Conservation (phyloP, 2,888 invertebrate genomes). For the Lasioglossum villosulum region DNA sequence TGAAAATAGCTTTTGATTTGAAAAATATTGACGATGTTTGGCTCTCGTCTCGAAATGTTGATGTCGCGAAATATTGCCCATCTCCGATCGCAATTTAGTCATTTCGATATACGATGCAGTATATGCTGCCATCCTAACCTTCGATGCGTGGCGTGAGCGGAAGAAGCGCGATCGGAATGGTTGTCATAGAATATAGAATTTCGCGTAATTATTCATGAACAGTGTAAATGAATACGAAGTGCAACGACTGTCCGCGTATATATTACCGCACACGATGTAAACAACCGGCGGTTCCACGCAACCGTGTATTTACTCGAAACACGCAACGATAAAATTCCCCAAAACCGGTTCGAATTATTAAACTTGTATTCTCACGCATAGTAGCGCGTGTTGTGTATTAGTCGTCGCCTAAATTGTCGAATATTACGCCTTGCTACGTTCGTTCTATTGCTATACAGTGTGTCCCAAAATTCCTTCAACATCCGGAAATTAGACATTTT, state of each 20-base stretch:
- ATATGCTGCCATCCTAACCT: constrained; percentile 3
- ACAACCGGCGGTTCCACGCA: not conserved
- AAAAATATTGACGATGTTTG: not conserved
- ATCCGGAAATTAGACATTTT: too few species aligned
- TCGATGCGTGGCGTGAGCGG: not conserved
- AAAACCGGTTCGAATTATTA: constrained; percentile 8
- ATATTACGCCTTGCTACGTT: not conserved
- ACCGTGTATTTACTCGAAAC: not conserved
- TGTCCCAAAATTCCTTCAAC: too few species aligned
- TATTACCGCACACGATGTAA: constrained; percentile 20
- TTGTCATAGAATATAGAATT: not conserved
- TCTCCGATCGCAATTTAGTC: not conserved
- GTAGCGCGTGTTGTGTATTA: not conserved
- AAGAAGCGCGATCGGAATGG: not conserved
- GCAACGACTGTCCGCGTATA: not conserved
- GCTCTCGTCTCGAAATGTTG: not conserved
- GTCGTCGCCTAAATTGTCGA: constrained; percentile 12
- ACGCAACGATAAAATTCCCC: not conserved
- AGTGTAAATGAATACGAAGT: constrained; percentile 23
- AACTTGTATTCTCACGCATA: not conserved
- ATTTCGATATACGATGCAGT: not conserved
- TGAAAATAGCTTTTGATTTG: not conserved
- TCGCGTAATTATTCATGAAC: not conserved
- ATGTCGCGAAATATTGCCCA: not conserved
- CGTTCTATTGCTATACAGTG: not conserved